phyloP scores from a whole-genome alignment of 2,888 invertebrate species.

The Ophraella communa region DNA sequence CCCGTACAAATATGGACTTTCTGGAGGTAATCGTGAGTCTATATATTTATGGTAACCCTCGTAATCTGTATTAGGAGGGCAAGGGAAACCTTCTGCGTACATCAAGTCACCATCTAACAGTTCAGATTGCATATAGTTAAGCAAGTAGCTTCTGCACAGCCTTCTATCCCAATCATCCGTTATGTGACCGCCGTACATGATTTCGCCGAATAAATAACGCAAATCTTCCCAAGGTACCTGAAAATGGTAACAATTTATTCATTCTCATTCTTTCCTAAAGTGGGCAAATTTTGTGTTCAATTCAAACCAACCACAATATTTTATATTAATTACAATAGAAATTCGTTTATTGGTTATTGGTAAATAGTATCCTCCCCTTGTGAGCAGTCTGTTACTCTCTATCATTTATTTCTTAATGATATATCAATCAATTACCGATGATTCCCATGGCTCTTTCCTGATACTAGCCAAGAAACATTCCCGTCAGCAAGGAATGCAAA shows the following conservation, averaged over 20 bases:
- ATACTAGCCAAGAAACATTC: no score
- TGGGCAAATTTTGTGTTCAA: no score
- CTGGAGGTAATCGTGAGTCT: conserved; percentile 83
- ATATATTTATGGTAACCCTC: conserved; percentile 83
- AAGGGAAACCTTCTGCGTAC: conserved; percentile 80
- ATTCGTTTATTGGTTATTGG: no score
- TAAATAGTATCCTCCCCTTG: no score
- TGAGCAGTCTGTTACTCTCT: no score
- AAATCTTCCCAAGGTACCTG: conserved; percentile 90
- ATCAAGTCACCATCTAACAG: conserved; percentile 85
- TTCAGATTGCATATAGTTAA: conserved; percentile 88
- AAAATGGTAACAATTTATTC: conserved; percentile 1
- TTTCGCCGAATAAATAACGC: conserved; percentile 93
- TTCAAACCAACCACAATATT: no score
- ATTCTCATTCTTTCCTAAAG: not conserved
- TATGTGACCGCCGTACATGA: conserved; percentile 97
- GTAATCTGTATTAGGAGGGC: conserved; percentile 89
- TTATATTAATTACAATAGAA: no score
- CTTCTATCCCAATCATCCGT: conserved; percentile 96
- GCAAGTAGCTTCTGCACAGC: conserved; percentile 83
- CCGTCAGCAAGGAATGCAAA: no score
- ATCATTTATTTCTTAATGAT: no score
- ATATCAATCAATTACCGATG: no score
- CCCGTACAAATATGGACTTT: conserved; percentile 90
- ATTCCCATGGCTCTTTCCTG: no score